Base-by-base conservation (phyloP, 2,888 invertebrate species). In the Dermolepida albohirtum region DNA sequence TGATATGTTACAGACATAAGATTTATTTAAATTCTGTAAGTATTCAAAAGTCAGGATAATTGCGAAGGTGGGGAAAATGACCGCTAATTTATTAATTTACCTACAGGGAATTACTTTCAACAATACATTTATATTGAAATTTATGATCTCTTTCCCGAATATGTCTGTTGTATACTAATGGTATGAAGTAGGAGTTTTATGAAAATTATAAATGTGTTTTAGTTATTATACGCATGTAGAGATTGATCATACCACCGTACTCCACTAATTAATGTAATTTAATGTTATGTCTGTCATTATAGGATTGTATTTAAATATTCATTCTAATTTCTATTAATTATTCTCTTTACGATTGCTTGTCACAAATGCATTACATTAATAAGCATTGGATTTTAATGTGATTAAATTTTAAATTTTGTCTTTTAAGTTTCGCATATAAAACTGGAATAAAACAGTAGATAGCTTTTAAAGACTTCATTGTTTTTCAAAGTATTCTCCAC, bases 61-160 rank as follows among this genome's bases (percentile, higher is more conserved):
- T 40, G 54, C 16, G 2, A 40, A 40, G n/a, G 29, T 51, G 29
- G 51, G 51, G 29, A 29, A 51, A 51, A 51, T 51, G 29, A 29
- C 16, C 8, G 40, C 40, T 54, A 54, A 54, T 54, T 54, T 54
- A 54, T 10, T 40, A 40, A 54, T 17, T 54, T 54, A 54, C 16
- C 11, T 17, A 11, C 41, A 17, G 17, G 11, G 16, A 10, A 5
- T 40, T 40, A n/a, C n/a, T 54, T 54, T 40, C 40, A 40, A 40
- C 17, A 54, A 54, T 54, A 54, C 52, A 39, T 54, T 54, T 54
- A n/a, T 54, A 54, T 54, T 41, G 54, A 54, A 54, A 54, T 54
- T 54, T 41, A 54, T 40, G 40, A 11, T 40, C 17, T 11, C 14
- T 40, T 54, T 54, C 40, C 54, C 16, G 4, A 54, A 11, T 54